phyloP scores from a whole-genome alignment of 2,888 invertebrate genomes.

The Phalera bucephala region DNA sequence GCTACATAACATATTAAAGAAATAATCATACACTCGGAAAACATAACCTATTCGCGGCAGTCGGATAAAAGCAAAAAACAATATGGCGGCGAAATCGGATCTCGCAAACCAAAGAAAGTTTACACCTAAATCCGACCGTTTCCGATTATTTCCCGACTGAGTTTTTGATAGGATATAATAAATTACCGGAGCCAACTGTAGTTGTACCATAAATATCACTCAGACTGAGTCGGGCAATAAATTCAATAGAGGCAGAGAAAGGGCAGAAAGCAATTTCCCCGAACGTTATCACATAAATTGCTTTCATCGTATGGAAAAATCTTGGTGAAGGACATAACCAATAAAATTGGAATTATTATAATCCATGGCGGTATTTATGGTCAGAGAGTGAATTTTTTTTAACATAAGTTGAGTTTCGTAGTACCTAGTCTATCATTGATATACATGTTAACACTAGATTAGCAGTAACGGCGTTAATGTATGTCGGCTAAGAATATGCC shows the following conservation, averaged over 20 bases:
- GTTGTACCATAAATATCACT: conserved; percentile 66
- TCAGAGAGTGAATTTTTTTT: too few species aligned
- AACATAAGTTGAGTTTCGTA: too few species aligned
- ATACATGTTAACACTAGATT: too few species aligned
- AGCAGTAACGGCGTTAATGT: too few species aligned
- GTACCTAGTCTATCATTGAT: too few species aligned
- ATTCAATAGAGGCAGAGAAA: conserved; percentile 67
- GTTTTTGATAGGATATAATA: conserved; percentile 37
- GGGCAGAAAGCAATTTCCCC: conserved; percentile 74
- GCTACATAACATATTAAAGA: too few species aligned
- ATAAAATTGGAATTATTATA: conserved; percentile 60
- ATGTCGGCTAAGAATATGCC: too few species aligned
- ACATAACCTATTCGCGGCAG: too few species aligned
- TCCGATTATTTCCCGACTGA: conserved; percentile 14
- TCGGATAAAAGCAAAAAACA: too few species aligned
- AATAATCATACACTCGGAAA: too few species aligned
- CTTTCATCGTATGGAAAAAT: conserved; percentile 75
- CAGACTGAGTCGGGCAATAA: conserved; percentile 68
- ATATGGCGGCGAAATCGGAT: not conserved
- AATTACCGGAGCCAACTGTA: conserved; percentile 34
- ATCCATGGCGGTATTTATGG: conserved; percentile 5
- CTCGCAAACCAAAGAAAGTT: conserved; percentile 5
- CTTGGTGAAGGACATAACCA: conserved; percentile 65
- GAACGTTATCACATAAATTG: conserved; percentile 78
- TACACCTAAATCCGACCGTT: conserved; percentile 8